Evolutionary conservation across 2,888 invertebrate genomes (phyloP).

Genomic region (Diaphora mendica): DNA sequence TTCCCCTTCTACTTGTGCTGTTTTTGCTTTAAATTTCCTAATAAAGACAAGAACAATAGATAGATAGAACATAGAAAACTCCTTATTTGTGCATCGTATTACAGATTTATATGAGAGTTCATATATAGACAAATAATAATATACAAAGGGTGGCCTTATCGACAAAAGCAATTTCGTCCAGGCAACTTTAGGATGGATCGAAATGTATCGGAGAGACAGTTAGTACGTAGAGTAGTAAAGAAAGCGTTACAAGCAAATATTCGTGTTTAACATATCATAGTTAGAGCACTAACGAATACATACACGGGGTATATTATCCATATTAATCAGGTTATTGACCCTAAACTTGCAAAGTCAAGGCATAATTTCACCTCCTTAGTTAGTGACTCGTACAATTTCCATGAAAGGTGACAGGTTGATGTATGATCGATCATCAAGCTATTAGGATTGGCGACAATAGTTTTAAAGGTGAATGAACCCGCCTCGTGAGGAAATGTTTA

Average conservation of each 20-base stretch:
- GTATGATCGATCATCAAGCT: slow-evolving; percentile 36
- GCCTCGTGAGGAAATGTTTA: not conserved
- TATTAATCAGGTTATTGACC: slow-evolving; percentile 13
- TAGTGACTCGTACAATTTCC: slow-evolving; percentile 16
- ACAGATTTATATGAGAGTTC: too few species aligned
- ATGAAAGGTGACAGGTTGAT: slow-evolving; percentile 17
- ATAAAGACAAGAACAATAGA: too few species aligned
- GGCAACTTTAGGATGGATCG: too few species aligned
- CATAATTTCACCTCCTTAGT: slow-evolving; percentile 9
- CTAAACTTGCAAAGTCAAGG: slow-evolving; percentile 3
- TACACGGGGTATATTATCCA: not conserved
- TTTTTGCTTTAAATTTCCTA: too few species aligned
- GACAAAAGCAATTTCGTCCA: too few species aligned
- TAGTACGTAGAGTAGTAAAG: not conserved
- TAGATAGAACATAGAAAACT: too few species aligned
- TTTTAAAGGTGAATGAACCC: slow-evolving; percentile 19
- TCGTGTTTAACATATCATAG: not conserved
- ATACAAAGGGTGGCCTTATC: too few species aligned
- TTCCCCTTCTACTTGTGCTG: too few species aligned
- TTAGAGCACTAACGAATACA: not conserved
- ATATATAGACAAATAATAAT: too few species aligned
- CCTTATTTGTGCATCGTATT: too few species aligned
- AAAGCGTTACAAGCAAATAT: not conserved
- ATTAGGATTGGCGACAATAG: slow-evolving; percentile 37
- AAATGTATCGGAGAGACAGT: too few species aligned